A percentile compares a stretch with the other conserved stretches of the same genome.
phyloP scores from a whole-genome alignment of 2,797 vertebrate genomes.

The Notolepis coatsorum region DNA sequence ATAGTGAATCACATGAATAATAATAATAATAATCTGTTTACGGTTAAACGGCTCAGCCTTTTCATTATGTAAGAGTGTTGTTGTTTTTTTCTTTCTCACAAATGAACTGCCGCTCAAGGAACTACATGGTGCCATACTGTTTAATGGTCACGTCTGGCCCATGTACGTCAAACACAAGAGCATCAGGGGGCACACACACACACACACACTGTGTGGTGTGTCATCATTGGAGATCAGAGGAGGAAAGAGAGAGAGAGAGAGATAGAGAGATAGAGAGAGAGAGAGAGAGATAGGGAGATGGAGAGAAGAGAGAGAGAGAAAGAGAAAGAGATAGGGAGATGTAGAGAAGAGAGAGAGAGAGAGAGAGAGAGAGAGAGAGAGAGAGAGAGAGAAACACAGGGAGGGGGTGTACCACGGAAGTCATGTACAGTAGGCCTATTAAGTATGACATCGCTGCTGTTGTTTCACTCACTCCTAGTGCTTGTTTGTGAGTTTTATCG shows the following conservation, averaged over 20 bases:
- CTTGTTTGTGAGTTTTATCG: constrained; percentile 3
- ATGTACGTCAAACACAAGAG: too few species aligned
- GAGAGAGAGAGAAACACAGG: constrained; percentile 1
- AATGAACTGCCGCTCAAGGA: constrained; percentile 45
- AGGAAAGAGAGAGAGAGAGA: neutral
- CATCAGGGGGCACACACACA: too few species aligned
- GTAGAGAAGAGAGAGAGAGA: neutral
- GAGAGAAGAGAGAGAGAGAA: neutral
- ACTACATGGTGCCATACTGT: too few species aligned
- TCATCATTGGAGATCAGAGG: constrained; percentile 31
- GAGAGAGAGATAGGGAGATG: neutral
- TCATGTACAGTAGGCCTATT: too few species aligned
- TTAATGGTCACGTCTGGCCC: too few species aligned
- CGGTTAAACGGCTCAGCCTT: constrained; percentile 40
- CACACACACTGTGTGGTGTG: constrained; percentile 26
- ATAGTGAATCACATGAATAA: constrained; percentile 46
- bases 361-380: neutral
- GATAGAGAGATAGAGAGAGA: neutral
- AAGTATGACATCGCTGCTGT: constrained; percentile 18
- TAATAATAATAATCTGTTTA: constrained; percentile 54
- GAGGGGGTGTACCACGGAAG: neutral
- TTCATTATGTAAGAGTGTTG: constrained; percentile 59
- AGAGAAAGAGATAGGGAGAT: too few species aligned
- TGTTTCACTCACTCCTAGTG: neutral
- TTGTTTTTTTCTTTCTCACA: too few species aligned